Base-by-base conservation (phyloP, 1,140 invertebrate species). In the Phenacoccus solenopsis region DNA sequence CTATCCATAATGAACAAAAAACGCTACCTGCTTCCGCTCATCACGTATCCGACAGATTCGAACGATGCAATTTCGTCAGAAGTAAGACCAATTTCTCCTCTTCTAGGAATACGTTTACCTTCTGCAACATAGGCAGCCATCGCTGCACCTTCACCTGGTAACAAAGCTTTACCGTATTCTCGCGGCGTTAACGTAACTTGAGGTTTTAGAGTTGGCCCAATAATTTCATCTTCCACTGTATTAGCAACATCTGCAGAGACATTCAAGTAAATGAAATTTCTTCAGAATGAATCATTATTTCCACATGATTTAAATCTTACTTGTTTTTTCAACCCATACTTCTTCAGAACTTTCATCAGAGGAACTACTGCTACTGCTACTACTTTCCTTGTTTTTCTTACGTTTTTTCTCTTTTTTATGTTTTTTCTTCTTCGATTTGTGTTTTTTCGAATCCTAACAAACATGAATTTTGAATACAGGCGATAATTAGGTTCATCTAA, bases 71-170 rank as follows among this genome's bases (percentile, higher is more conserved):
- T 99, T 82, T 99, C 93, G 57, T 97, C 89, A 0, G 91, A 94
- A 0, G 95, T 98, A 1, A 99, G 83, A 25, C 98, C 98, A 75
- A 99, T 99, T 84, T 99, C 98, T 78, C 98, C 98, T 85, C 97
- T 83, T 25, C 97, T 81, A 0, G 97, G 98, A 76, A 99, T 99
- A 68, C 98, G 83, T 80, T 99, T 99, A 2, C 98, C 98, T 80
- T 99, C 96, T 0, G 96, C 94, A 10, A 99, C 96, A 78, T 92
- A 99, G 7, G 96, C 93, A 56, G 96, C 96, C 95, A 98, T 98
- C 0, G 95, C 96, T 25, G 93, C 93, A 79, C 94, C 95, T 85
- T 98, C 95, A 74, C 95, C 95, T 1, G 94, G 94, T 32, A 97
- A 78, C 73, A 98, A 79, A 69, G 94, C 94, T 78, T 91, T 92